Evolutionary conservation across 2,113 vertebrate genomes (phyloP).

Genomic region (Campylorhamphus procurvoides): DNA sequence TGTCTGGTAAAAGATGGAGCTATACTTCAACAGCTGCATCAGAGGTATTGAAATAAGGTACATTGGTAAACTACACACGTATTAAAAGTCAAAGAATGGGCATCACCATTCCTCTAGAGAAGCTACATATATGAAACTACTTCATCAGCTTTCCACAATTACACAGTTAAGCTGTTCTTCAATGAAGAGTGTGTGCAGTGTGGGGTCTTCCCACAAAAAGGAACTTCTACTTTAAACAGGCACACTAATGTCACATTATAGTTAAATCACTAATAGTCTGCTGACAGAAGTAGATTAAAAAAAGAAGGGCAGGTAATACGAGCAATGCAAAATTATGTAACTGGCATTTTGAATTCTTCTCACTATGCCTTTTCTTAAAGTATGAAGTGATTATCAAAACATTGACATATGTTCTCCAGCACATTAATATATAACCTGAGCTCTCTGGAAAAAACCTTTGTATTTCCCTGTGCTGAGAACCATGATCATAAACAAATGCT

Average conservation of each 20-base stretch:
- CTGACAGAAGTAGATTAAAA: neutral
- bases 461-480: neutral
- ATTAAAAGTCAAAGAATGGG: neutral
- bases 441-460: neutral
- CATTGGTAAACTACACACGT: accelerated
- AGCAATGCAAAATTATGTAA: neutral
- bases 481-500: neutral
- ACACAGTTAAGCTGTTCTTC: neutral
- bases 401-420: neutral
- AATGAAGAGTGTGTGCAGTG: accelerated
- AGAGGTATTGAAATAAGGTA: neutral
- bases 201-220: neutral
- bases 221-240: neutral
- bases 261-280: neutral
- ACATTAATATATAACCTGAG: neutral
- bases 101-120: neutral
- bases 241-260: neutral
- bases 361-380: neutral
- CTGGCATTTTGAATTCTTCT: neutral
- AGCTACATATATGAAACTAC: neutral
- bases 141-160: neutral
- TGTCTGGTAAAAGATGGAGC: accelerated
- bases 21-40: neutral
- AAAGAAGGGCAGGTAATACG: neutral
- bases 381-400: neutral